Conservation (phyloP, 2,888 invertebrate genomes). For the Phorcus lineatus region DNA sequence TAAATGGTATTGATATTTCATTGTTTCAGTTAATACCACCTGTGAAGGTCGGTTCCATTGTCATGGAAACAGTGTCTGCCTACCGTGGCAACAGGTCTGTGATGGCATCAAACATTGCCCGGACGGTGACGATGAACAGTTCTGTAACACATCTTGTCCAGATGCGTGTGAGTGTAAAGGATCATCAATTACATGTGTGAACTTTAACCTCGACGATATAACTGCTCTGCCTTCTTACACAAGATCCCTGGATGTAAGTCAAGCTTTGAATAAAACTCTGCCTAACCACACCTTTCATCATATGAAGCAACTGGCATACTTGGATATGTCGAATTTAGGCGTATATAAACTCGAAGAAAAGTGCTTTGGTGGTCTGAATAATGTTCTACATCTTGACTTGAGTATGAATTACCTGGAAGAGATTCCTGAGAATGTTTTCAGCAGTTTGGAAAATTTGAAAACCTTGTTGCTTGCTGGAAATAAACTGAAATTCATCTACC, state of each 20-base stretch:
- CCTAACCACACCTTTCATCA: neutral
- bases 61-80: neutral
- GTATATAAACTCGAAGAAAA: neutral
- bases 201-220: neutral
- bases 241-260: neutral
- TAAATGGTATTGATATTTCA: neutral
- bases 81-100: conserved; percentile 23
- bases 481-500: neutral
- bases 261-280: neutral
- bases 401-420: neutral
- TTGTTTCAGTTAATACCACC: neutral
- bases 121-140: conserved; percentile 23
- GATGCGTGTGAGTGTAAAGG: neutral
- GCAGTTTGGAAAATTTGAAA: neutral
- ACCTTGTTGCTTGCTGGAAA: neutral
- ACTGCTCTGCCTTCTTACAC: neutral
- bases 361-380: neutral
- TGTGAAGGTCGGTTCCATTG: conserved; percentile 13
- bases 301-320: neutral
- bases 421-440: neutral
- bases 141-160: conserved; percentile 6
- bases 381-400: conserved; percentile 1
- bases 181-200: neutral
- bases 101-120: conserved; percentile 20
- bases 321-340: conserved; percentile 6